Evolutionary conservation across 1,140 invertebrate genomes (phyloP), one percentile per base, ranked within the genome.

Genomic region (Dufourea novaeangliae): DNA sequence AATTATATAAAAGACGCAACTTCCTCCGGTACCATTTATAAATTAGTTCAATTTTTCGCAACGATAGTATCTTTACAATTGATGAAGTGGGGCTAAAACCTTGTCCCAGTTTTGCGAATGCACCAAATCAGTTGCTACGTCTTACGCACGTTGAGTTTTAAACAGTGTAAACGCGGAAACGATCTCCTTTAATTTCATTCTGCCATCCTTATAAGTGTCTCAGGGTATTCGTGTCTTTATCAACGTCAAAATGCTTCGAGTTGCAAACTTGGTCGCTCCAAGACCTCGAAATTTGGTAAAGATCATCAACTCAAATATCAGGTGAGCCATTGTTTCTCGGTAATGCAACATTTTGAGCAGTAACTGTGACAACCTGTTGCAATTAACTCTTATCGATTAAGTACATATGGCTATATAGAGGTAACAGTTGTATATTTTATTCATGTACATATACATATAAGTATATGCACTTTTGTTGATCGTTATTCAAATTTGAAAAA

Each of bases 281-380:
- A 56, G 54, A 46, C 59, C 86, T 5, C 79, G 62, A 78, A 84
- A 44, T 52, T 72, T 86, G 0, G 68, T 61, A n/a, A 88, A 85
- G 78, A 66, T 82, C 22, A 17, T 85, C 8, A 62, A 82, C 20
- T 32, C 72, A 1, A 83, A 86, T 68, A 17, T 73, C 17, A 88
- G 85, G 88, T 89, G 68, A 85, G 59, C 46, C 41, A 10, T 22
- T 52, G 27, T 41, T 3, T 37, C 37, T 46, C 39, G 20, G 22
- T 3, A 29, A 29, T 37, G 7, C 14, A n/a, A 11, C 8, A 20
- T 37, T 34, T 10, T 5, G n/a, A 62, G 17, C 2, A 32, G 6
- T 17, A 57, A 11, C 39, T 5, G 7, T 11, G 2, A 46, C 37
- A 14, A 62, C 25, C 7, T 41, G 7, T 62, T 63, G 25, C 32